Evolutionary conservation across 2,888 invertebrate species (phyloP).

Genomic region (Lycophotia porphyrea): DNA sequence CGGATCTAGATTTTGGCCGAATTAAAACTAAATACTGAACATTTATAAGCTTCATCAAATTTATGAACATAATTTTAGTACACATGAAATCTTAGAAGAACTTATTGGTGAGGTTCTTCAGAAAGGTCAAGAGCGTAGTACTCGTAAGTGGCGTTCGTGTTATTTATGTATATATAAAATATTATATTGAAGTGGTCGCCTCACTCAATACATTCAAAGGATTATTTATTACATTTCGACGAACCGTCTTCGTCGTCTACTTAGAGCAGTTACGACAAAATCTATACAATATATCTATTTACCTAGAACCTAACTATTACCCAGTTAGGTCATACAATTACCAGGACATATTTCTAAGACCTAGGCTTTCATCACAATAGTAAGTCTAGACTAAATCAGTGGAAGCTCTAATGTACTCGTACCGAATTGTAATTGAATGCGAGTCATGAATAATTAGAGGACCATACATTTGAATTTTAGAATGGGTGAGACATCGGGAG

Average conservation of each 20-base stretch:
- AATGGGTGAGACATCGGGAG: constrained; percentile 14
- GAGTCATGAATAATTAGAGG: constrained; percentile 43
- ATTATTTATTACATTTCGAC: too few relatives aligned
- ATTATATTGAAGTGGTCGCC: background rate
- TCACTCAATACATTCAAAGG: background rate
- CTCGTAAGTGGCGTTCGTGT: too few relatives aligned
- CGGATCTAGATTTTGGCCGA: background rate
- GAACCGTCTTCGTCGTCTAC: background rate
- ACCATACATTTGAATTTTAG: constrained; percentile 37
- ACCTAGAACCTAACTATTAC: constrained; percentile 4
- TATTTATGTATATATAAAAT: too few relatives aligned
- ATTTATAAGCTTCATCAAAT: background rate
- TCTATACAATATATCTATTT: background rate
- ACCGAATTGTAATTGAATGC: constrained; percentile 46
- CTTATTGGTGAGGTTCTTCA: too few relatives aligned
- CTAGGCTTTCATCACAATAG: constrained; percentile 30
- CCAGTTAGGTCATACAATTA: constrained; percentile 14
- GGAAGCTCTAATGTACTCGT: constrained; percentile 36
- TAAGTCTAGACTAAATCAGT: constrained; percentile 32
- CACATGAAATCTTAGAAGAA: background rate
- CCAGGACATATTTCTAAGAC: constrained; percentile 21
- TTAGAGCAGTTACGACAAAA: background rate
- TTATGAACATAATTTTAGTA: background rate
- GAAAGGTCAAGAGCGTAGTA: too few relatives aligned
- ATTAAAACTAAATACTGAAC: background rate